Evolutionary conservation across 2,888 invertebrate species (phyloP).

Genomic region (Leptopilina syphax): DNA sequence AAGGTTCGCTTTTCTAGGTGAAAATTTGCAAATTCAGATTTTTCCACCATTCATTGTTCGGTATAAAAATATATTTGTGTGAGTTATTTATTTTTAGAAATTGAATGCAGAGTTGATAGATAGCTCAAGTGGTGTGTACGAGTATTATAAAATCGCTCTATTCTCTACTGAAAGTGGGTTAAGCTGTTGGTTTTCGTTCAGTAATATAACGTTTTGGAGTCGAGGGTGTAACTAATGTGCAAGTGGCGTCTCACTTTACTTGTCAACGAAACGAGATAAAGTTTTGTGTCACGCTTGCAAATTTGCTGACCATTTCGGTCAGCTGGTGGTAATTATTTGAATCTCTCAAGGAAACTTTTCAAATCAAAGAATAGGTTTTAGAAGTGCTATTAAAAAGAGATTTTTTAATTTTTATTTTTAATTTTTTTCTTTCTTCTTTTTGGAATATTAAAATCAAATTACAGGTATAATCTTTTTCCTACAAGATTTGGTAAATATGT

Average conservation of each 20-base stretch:
- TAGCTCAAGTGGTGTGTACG: constrained; percentile 1
- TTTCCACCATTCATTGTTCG: too few relatives aligned
- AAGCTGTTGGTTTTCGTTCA: constrained; percentile 32
- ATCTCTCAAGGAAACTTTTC: neutral
- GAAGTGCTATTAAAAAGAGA: too few relatives aligned
- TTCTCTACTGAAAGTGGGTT: constrained; percentile 24
- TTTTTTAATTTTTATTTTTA: too few relatives aligned
- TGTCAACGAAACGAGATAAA: constrained; percentile 32
- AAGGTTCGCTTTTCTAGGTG: too few relatives aligned
- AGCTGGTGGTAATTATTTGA: neutral
- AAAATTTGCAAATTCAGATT: too few relatives aligned
- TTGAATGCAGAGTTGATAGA: neutral
- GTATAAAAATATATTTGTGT: neutral
- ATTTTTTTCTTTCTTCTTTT: too few relatives aligned
- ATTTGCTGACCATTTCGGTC: constrained; percentile 35
- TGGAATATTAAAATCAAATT: too few relatives aligned
- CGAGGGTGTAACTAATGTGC: constrained; percentile 21
- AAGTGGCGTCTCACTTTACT: constrained; percentile 26
- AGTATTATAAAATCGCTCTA: constrained; percentile 35
- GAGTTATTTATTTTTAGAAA: constrained; percentile 16
- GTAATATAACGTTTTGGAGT: neutral
- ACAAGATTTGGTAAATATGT: too few relatives aligned
- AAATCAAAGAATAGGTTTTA: neutral
- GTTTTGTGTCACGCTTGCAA: constrained; percentile 22
- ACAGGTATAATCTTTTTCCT: too few relatives aligned